Percentiles rank a stretch among this genome's conserved stretches.
Conservation (phyloP, 37 sponge, comb jelly and placozoan species). For the Hexactinellida sp. region DNA sequence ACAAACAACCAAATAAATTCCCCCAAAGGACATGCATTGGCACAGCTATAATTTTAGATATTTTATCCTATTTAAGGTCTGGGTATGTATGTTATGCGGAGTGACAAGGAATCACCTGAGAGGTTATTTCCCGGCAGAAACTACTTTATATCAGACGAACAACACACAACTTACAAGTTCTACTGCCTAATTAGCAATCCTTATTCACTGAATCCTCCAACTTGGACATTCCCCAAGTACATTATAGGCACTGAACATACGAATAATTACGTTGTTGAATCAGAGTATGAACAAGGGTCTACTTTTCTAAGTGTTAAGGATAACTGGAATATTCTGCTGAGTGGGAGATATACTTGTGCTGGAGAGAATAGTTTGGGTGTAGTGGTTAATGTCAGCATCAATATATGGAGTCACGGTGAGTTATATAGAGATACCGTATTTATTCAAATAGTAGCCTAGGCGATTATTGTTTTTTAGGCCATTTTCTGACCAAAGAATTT, state of each 20-base stretch:
- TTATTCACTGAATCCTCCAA: not conserved
- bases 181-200: not conserved
- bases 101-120: not conserved
- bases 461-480: too few species aligned
- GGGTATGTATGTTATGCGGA: not conserved
- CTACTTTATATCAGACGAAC: not conserved
- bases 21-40: too few species aligned
- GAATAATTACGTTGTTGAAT: not conserved
- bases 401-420: conserved; percentile 13
- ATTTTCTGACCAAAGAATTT: too few species aligned
- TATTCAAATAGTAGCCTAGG: too few species aligned
- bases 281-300: not conserved
- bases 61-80: too few species aligned
- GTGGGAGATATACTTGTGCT: not conserved
- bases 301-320: not conserved
- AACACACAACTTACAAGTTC: not conserved
- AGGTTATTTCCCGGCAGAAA: not conserved
- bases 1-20: too few species aligned
- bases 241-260: not conserved
- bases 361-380: not conserved
- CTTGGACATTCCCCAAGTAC: not conserved
- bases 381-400: not conserved
- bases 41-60: too few species aligned
- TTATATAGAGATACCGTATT: too few species aligned
- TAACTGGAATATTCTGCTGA: not conserved